Percentiles rank a stretch among this genome's conserved stretches.
These are phyloP conservation scores for Polypterus senegalus DNA, from an alignment of 2,113 vertebrate species.

Conservation along the genomic window DNA sequence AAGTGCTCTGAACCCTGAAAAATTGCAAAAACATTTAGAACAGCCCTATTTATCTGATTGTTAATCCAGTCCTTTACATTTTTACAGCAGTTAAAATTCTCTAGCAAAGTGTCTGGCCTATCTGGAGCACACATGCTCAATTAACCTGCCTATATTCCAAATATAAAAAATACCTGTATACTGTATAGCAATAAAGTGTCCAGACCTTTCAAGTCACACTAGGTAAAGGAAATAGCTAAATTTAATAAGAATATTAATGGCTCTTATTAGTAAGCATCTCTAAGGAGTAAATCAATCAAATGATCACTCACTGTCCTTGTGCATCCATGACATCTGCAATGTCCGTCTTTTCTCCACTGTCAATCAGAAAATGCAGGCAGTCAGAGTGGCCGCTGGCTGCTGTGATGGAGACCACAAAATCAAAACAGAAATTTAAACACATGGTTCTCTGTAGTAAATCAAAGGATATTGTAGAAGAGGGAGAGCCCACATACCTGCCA, in stretches of 20 bases:
- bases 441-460: background rate
- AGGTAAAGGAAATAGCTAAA: background rate
- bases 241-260: too few relatives aligned
- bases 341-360: constrained; percentile 65
- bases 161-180: background rate
- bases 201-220: background rate
- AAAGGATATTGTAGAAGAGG: too few relatives aligned
- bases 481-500: constrained; percentile 53
- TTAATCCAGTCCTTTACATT: too few relatives aligned
- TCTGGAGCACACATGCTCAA: too few relatives aligned
- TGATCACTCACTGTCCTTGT: constrained; percentile 73
- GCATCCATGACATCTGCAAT: constrained; percentile 73
- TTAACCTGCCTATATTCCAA: background rate
- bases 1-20: too few relatives aligned
- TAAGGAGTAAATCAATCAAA: background rate
- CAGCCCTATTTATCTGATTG: too few relatives aligned
- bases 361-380: constrained; percentile 81
- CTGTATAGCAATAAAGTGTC: background rate
- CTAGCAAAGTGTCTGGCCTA: too few relatives aligned
- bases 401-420: constrained; percentile 21
- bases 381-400: constrained; percentile 82
- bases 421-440: background rate
- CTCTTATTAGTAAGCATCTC: too few relatives aligned
- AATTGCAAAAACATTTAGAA: too few relatives aligned
- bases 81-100: too few relatives aligned